A percentile compares a stretch with the other conserved stretches of the same genome.
Evolutionary conservation across 1,140 invertebrate genomes (phyloP).

Genomic region (Drosophila paulistorum): DNA sequence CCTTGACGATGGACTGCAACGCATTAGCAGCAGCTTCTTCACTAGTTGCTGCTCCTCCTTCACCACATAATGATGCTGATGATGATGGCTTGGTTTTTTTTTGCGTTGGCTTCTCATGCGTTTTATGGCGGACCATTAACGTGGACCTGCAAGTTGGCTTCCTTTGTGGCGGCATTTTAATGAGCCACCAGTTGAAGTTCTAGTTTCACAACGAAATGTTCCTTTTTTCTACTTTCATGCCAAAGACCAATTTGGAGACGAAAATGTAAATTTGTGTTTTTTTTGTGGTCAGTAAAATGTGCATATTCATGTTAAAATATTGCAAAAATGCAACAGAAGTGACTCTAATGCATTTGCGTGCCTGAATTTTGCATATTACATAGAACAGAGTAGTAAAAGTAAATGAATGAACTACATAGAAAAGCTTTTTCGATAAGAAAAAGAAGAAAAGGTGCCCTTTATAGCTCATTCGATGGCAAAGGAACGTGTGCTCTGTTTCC

Average conservation of each 20-base stretch:
- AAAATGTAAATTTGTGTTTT: constrained; percentile 56
- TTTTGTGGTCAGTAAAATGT: constrained; percentile 42
- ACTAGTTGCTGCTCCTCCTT: neutral
- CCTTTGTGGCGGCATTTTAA: constrained; percentile 62
- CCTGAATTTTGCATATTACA: constrained; percentile 60
- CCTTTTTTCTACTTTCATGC: constrained; percentile 20
- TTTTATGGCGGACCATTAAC: constrained; percentile 57
- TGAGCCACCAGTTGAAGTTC: constrained; percentile 48
- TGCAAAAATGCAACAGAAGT: constrained; percentile 23
- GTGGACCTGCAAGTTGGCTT: constrained; percentile 45
- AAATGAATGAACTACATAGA: constrained; percentile 44
- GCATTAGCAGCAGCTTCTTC: constrained; percentile 55
- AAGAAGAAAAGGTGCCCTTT: neutral
- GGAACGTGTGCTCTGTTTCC: constrained; percentile 4
- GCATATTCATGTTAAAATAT: constrained; percentile 67
- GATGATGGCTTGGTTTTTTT: neutral
- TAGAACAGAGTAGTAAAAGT: constrained; percentile 25
- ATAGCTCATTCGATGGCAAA: neutral
- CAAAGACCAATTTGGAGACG: constrained; percentile 51
- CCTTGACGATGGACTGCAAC: constrained; percentile 45
- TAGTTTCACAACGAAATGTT: constrained; percentile 5
- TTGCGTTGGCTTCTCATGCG: constrained; percentile 34
- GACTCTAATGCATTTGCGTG: constrained; percentile 60
- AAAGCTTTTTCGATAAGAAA: constrained; percentile 49
- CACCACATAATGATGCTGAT: neutral